Conservation (phyloP, 1,140 invertebrate genomes). For the Musca vetustissima region DNA sequence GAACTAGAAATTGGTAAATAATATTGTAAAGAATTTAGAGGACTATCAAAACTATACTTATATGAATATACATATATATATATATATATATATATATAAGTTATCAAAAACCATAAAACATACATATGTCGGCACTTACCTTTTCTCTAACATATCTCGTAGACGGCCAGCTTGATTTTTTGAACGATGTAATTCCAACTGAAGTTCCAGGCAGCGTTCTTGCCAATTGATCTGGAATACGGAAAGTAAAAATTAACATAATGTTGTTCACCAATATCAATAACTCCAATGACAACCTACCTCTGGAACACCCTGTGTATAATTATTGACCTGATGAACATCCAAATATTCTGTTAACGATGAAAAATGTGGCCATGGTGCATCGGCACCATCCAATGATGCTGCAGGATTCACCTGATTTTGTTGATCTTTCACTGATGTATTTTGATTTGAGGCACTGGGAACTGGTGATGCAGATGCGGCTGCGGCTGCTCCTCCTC, state of each 20-base stretch:
- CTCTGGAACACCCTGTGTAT: constrained; percentile 47
- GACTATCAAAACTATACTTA: too few species aligned
- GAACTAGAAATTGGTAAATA: too few species aligned
- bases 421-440: background rate
- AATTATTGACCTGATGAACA: constrained; percentile 54
- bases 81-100: too few species aligned
- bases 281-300: constrained; percentile 28
- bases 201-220: constrained; percentile 78
- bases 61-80: too few species aligned
- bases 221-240: constrained; percentile 71
- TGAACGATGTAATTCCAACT: constrained; percentile 79
- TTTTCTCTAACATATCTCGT: constrained; percentile 83
- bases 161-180: constrained; percentile 81
- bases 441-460: background rate
- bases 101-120: too few species aligned
- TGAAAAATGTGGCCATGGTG: constrained; percentile 53
- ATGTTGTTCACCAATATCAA: too few species aligned
- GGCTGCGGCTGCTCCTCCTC: background rate
- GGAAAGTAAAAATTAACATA: background rate
- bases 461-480: background rate
- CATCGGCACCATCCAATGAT: constrained; percentile 44
- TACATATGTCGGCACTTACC: constrained; percentile 60
- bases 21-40: too few species aligned
- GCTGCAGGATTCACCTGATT: constrained; percentile 34
- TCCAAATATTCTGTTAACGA: constrained; percentile 49